phyloP scores from a whole-genome alignment of 2,888 invertebrate genomes.

The Epinotia bilunana region DNA sequence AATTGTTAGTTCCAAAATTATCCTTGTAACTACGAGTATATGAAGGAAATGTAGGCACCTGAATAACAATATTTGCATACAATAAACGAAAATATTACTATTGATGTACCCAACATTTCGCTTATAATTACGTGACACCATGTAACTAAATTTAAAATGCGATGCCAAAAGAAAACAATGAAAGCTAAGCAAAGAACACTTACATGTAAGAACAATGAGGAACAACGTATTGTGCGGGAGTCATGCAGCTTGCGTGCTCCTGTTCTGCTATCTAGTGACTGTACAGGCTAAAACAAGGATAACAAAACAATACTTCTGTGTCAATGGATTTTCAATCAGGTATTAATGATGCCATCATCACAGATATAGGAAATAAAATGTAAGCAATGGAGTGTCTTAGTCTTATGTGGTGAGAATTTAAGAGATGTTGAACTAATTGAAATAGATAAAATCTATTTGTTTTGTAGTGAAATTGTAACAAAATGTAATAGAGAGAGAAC shows the following conservation, averaged over 20 bases:
- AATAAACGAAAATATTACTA: background rate
- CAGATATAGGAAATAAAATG: conserved; percentile 20
- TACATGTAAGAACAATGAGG: conserved; percentile 63
- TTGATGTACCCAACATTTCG: conserved; percentile 7
- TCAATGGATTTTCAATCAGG: conserved; percentile 7
- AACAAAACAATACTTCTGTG: conserved; percentile 36
- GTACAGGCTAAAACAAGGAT: conserved; percentile 64
- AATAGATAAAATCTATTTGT: background rate
- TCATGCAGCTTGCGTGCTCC: conserved; percentile 77
- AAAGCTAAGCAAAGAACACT: conserved; percentile 56
- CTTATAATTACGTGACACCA: background rate
- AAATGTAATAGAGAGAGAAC: conserved; percentile 36
- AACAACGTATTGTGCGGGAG: conserved; percentile 68
- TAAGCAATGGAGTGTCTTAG: conserved; percentile 20
- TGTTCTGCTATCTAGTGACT: conserved; percentile 72
- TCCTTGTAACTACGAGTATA: background rate
- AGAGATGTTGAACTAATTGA: background rate
- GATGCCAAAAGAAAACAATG: conserved; percentile 48
- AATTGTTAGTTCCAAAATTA: background rate
- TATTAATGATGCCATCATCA: conserved; percentile 7
- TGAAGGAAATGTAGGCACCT: background rate
- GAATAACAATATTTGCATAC: background rate
- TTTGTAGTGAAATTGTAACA: conserved; percentile 16
- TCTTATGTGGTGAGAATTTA: conserved; percentile 4
- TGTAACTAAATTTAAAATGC: conserved; percentile 45